These are phyloP conservation scores for Palloptera scutellata DNA, from an alignment of 2,888 invertebrate genomes.

Conservation along the genomic window DNA sequence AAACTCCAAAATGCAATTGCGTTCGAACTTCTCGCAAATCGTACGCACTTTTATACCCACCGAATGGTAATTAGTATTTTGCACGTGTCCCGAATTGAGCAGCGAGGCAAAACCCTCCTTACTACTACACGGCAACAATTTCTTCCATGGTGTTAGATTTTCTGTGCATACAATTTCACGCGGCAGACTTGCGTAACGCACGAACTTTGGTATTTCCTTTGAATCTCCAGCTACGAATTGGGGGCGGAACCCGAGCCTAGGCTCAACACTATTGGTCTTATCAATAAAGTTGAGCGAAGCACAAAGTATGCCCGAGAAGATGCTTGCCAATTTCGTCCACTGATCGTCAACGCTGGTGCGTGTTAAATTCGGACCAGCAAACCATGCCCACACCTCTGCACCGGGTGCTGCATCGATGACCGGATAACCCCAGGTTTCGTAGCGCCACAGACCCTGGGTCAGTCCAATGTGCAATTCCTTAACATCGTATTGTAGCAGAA, in stretches of 20 bases:
- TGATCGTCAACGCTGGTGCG: slow-evolving; percentile 71
- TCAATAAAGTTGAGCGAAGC: slow-evolving; percentile 96
- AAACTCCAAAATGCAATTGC: slow-evolving; percentile 76
- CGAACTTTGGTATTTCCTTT: slow-evolving; percentile 64
- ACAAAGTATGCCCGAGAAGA: slow-evolving; percentile 94
- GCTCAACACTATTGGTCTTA: slow-evolving; percentile 81
- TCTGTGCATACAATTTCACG: slow-evolving; percentile 98
- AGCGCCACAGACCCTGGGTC: slow-evolving; percentile 94
- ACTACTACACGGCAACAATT: slow-evolving; percentile 94
- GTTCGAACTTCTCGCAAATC: slow-evolving; percentile 71
- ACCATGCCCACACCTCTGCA: slow-evolving; percentile 95
- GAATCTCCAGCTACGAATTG: slow-evolving; percentile 70
- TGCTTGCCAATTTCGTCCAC: slow-evolving; percentile 89
- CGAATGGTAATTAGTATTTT: slow-evolving; percentile 93
- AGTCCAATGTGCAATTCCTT: slow-evolving; percentile 91
- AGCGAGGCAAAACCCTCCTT: slow-evolving; percentile 86
- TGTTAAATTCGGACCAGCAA: slow-evolving; percentile 70
- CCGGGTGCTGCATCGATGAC: slow-evolving; percentile 89
- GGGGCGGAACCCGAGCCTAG: slow-evolving; percentile 84
- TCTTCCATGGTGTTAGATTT: slow-evolving; percentile 98
- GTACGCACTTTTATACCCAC: slow-evolving; percentile 85
- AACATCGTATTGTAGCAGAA: slow-evolving; percentile 82
- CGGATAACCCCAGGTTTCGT: slow-evolving; percentile 95
- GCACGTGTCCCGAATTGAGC: slow-evolving; percentile 88
- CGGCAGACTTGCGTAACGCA: slow-evolving; percentile 88